Conservation (phyloP, 2,888 invertebrate genomes). For the Aethes cnicana region DNA sequence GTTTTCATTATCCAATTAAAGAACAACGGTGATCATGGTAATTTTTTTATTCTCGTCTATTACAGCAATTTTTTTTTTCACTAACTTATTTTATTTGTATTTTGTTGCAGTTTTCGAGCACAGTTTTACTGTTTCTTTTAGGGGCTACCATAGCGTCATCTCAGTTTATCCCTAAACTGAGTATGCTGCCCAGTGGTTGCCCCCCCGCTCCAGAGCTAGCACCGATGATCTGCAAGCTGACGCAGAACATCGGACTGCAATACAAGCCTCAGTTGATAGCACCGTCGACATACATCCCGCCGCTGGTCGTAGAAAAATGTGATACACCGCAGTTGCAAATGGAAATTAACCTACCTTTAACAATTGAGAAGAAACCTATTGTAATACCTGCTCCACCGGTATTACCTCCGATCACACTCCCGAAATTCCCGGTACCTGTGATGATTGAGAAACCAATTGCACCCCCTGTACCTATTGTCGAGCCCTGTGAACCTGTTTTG, state of each 20-base stretch:
- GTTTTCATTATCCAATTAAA: background rate
- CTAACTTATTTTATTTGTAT: background rate
- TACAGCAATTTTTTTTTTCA: background rate
- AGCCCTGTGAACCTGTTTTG: constrained; percentile 2
- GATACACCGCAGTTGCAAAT: constrained; percentile 23
- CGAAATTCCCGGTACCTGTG: constrained; percentile 21
- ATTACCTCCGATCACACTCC: constrained; percentile 31
- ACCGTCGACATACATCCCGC: constrained; percentile 29
- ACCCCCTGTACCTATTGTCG: background rate
- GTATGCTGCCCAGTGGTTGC: constrained; percentile 7
- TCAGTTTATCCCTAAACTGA: constrained; percentile 3
- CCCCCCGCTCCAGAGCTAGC: constrained; percentile 32
- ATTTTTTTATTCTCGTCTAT: background rate
- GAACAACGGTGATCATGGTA: constrained; percentile 20
- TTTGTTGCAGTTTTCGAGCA: constrained; percentile 41
- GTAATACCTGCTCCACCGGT: constrained; percentile 31
- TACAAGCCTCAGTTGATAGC: constrained; percentile 36
- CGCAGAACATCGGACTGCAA: constrained; percentile 48
- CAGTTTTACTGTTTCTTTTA: constrained; percentile 40
- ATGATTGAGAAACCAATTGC: background rate
- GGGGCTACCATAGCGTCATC: constrained; percentile 37
- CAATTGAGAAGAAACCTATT: constrained; percentile 5
- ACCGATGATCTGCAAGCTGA: constrained; percentile 37
- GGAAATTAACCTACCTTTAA: constrained; percentile 27
- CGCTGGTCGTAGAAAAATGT: constrained; percentile 26